These are phyloP conservation scores for Natator depressus DNA, from an alignment of 2,113 vertebrate genomes.

Conservation along the genomic window DNA sequence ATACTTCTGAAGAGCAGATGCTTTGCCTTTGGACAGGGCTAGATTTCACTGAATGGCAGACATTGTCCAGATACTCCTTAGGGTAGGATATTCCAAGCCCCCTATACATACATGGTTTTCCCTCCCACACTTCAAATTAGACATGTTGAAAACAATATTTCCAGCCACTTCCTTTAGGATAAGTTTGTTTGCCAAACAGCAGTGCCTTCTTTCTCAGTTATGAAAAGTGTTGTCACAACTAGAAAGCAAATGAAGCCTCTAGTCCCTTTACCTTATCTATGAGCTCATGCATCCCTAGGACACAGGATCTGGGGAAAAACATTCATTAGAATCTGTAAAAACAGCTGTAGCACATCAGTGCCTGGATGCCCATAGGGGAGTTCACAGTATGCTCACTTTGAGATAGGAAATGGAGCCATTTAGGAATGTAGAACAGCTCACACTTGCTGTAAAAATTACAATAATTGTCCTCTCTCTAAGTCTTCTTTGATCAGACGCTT, in stretches of 20 bases:
- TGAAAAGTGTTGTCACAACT: not conserved
- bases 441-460: not conserved
- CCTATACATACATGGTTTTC: no score
- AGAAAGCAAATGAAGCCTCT: not conserved
- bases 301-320: not conserved
- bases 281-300: not conserved
- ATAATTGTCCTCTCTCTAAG: not conserved
- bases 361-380: not conserved
- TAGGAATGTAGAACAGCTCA: not conserved
- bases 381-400: not conserved
- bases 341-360: no score
- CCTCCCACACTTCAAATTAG: no score
- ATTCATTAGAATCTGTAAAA: no score
- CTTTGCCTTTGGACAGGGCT: no score
- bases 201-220: not conserved
- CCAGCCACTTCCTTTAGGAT: no score
- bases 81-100: no score
- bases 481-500: not conserved
- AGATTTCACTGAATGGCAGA: no score
- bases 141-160: no score
- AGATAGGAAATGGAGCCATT: not conserved
- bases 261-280: not conserved
- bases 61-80: no score
- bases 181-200: no score
- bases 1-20: no score